A percentile compares a stretch with the other conserved stretches of the same genome.
These are phyloP conservation scores for Troides aeacus DNA, from an alignment of 2,888 invertebrate genomes.

Conservation along the genomic window DNA sequence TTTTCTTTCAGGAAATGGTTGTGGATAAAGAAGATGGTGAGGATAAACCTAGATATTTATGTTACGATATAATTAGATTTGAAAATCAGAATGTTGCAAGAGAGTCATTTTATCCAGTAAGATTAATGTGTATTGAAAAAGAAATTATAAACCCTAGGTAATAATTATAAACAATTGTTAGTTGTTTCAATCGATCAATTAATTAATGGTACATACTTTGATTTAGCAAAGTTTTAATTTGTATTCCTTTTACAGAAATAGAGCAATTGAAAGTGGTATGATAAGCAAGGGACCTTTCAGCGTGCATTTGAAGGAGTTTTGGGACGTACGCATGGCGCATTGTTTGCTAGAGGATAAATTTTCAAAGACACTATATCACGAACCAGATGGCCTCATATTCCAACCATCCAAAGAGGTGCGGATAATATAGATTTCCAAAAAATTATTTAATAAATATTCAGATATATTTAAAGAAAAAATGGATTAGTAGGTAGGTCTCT, in stretches of 20 bases:
- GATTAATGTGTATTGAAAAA: constrained; percentile 87
- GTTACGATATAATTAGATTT: constrained; percentile 95
- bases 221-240: background rate
- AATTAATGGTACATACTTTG: background rate
- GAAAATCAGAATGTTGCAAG: constrained; percentile 89
- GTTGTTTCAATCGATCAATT: background rate
- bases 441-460: no score
- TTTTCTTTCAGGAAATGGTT: constrained; percentile 91
- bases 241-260: constrained; percentile 70
- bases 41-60: constrained; percentile 92
- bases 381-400: constrained; percentile 98
- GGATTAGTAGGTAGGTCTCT: no score
- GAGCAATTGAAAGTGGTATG: constrained; percentile 87
- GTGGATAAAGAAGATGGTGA: constrained; percentile 89
- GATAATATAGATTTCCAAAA: background rate
- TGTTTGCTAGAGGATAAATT: constrained; percentile 91
- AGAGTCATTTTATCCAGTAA: constrained; percentile 85
- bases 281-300: constrained; percentile 95
- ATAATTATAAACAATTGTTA: constrained; percentile 29
- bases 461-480: no score
- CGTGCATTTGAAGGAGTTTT: constrained; percentile 94
- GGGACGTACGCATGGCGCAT: constrained; percentile 87
- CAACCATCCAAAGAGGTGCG: constrained; percentile 92
- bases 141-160: constrained; percentile 84
- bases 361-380: constrained; percentile 90